A percentile compares a stretch with the other conserved stretches of the same genome.
Conservation (phyloP, 2,888 invertebrate species). For the Mallateleia sp. region DNA sequence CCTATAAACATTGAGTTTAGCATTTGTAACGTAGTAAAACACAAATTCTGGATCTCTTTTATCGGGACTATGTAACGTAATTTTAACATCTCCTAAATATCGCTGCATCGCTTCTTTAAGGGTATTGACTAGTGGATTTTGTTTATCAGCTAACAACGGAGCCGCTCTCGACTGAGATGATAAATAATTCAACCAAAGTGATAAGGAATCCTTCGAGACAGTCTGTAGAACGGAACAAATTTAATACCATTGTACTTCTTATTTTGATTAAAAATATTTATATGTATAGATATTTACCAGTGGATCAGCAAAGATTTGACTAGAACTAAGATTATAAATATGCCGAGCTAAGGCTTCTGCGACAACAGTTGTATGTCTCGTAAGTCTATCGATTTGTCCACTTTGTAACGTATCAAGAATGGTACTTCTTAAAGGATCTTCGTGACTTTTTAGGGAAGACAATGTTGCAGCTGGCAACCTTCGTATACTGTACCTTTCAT, state of each 20-base stretch:
- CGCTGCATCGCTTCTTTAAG: conserved; percentile 94
- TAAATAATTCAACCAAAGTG: conserved; percentile 94
- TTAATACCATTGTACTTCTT: too few relatives aligned
- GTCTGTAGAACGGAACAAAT: too few relatives aligned
- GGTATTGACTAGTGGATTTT: conserved; percentile 92
- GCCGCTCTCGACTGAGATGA: conserved; percentile 94
- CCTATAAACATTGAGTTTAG: conserved; percentile 96
- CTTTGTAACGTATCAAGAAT: conserved; percentile 92
- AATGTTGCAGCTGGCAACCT: conserved; percentile 97
- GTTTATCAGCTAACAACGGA: conserved; percentile 92
- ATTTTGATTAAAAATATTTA: conserved; percentile 41
- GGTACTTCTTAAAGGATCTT: conserved; percentile 91
- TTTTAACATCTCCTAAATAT: conserved; percentile 94
- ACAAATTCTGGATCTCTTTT: conserved; percentile 98
- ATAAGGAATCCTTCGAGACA: conserved; percentile 93
- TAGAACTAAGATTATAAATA: conserved; percentile 93
- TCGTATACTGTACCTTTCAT: conserved; percentile 98
- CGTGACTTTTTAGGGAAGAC: conserved; percentile 94
- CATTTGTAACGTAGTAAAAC: conserved; percentile 96
- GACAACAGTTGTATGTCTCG: conserved; percentile 93
- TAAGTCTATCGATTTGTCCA: conserved; percentile 91
- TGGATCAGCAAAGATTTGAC: conserved; percentile 93
- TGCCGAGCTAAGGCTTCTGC: conserved; percentile 96
- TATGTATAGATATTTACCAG: conserved; percentile 91
- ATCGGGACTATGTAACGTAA: conserved; percentile 93